Base-by-base conservation (phyloP, 2,888 invertebrate species). In the Xestobium rufovillosum region DNA sequence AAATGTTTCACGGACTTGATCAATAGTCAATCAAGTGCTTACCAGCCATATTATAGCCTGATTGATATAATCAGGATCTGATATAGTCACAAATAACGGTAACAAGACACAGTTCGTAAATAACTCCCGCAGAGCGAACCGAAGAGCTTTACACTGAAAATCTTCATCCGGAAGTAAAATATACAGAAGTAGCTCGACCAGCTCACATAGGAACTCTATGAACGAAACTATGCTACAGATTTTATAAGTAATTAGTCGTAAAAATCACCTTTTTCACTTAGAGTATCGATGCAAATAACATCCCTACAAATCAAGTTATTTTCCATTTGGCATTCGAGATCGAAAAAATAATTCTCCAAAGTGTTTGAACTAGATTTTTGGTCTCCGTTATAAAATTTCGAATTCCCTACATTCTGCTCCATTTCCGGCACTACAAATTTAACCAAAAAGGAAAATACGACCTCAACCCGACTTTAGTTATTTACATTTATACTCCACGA, bases 21-120 rank as follows among this genome's bases (percentile, higher is more conserved):
- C 13, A 29, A 10, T 13, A 19, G 6, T 8, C n/a, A n/a, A n/a
- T n/a, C n/a, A n/a, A n/a, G n/a, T 40, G 71, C 80, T 76, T 63
- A 90, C 90, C 74, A 85, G 76, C 82, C 85, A 87, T 55, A 90
- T 77, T 57, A 91, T 83, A 43, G 81, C 76, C 66, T 89, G 84
- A 68, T 94, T 94, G 49, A 94, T 82, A 60, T 85, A 90, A 71
- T 92, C 90, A 33, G 94, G 91, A 67, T 91, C 89, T 27, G 88
- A 72, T 34, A 83, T 78, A 56, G 84, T 78, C 13, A 83, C 76
- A 41, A 90, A 72, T 33, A 90, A 66, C 53, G 66, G 65, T 39
- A 59, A 52, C 43, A 65, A 44, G 23, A 66, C 57, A 43, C 59
- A 60, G 41, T 61, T 65, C 2, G 59, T 49, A 42, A 65, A 58